Evolutionary conservation across 2,888 invertebrate species (phyloP).

Genomic region (Drosophila meridionalis): DNA sequence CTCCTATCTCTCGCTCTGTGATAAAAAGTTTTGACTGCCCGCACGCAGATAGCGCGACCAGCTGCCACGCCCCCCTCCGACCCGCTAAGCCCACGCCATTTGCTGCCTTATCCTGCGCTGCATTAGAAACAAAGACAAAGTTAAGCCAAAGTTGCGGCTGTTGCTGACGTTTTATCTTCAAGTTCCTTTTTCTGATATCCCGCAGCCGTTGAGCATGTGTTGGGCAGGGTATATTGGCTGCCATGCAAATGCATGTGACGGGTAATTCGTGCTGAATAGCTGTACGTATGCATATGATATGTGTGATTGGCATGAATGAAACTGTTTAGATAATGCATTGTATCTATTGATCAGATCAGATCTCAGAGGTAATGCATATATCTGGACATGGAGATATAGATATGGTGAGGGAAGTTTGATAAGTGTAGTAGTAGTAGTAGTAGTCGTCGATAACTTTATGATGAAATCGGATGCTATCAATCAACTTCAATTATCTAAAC

Average conservation of each 20-base stretch:
- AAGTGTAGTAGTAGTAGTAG: too few relatives aligned
- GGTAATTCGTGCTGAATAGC: too few relatives aligned
- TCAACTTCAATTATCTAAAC: not conserved
- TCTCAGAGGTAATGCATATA: not conserved
- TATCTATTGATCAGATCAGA: too few relatives aligned
- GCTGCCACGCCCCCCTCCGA: not conserved
- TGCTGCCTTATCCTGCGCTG: conserved; percentile 41
- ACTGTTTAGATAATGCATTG: too few relatives aligned
- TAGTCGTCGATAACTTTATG: not conserved
- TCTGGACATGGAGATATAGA: not conserved
- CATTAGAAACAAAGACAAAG: conserved; percentile 58
- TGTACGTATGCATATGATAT: too few relatives aligned
- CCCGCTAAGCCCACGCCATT: not conserved
- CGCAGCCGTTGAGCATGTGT: not conserved
- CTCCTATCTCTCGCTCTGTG: conserved; percentile 5
- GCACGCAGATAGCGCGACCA: conserved; percentile 52
- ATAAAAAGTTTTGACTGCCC: conserved; percentile 62
- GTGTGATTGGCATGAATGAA: too few relatives aligned
- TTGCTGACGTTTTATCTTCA: conserved; percentile 61
- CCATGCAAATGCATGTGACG: not conserved
- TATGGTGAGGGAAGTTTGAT: not conserved
- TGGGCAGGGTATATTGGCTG: not conserved
- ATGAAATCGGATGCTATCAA: not conserved
- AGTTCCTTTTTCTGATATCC: conserved; percentile 15
- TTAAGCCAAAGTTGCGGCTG: conserved; percentile 60